Conservation (phyloP, 2,797 vertebrate species). For the Apodemus agrarius region DNA sequence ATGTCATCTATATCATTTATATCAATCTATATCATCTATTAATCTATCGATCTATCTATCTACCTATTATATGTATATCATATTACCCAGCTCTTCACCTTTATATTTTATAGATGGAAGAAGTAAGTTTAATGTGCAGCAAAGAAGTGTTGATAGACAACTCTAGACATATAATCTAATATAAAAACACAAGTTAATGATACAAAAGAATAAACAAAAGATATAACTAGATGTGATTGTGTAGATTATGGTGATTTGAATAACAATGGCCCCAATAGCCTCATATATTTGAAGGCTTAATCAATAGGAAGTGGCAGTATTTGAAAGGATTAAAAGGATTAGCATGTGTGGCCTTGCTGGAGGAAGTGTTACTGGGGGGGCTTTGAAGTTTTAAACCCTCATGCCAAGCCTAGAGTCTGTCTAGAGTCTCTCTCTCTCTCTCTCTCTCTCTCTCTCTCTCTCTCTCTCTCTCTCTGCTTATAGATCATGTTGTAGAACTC, state of each 20-base stretch:
- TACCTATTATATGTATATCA: not conserved
- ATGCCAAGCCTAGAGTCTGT: not conserved
- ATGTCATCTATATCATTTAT: too few relatives aligned
- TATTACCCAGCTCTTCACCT: not conserved
- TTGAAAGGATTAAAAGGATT: not conserved
- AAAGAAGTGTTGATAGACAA: not conserved
- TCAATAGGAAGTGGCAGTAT: not conserved
- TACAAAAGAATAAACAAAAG: not conserved
- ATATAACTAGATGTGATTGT: not conserved
- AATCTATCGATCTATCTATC: too few relatives aligned
- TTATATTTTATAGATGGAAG: not conserved
- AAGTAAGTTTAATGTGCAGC: not conserved
- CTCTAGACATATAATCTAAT: not conserved
- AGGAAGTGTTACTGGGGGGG: not conserved
- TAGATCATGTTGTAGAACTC: not conserved
- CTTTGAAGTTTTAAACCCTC: not conserved
- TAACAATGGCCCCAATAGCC: not conserved
- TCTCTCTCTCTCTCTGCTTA: not conserved
- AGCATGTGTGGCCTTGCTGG: not conserved
- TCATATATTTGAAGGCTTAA: not conserved
- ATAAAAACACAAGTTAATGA: not conserved
- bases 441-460: not conserved
- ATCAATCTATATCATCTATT: too few relatives aligned
- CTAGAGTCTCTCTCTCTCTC: not conserved
- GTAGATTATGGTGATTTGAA: not conserved